Percentiles rank a stretch among this genome's conserved stretches.
Conservation (phyloP, 2,113 vertebrate genomes). For the Nipponia nippon region DNA sequence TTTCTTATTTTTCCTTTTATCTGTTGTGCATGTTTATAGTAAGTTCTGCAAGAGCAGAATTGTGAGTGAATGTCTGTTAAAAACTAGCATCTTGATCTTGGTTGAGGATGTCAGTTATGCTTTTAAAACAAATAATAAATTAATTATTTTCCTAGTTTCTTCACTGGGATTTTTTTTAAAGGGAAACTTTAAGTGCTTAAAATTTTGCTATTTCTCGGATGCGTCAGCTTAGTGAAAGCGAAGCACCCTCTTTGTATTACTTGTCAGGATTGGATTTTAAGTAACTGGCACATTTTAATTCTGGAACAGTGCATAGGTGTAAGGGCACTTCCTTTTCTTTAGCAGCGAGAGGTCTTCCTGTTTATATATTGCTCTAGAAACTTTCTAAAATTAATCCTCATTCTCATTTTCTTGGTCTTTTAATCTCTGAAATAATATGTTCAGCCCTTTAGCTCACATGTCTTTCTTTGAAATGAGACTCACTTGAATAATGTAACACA, state of each 20-base stretch:
- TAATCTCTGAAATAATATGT: not conserved
- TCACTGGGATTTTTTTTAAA: not conserved
- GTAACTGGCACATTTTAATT: not conserved
- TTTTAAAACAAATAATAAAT: not conserved
- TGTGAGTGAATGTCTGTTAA: not conserved
- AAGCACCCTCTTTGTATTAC: not conserved
- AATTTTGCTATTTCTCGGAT: not conserved
- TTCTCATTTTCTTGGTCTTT: not conserved
- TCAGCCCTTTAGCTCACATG: not conserved
- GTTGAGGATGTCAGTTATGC: not conserved
- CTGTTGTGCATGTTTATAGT: not conserved
- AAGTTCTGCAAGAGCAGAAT: not conserved
- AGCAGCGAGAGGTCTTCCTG: not conserved
- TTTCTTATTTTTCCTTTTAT: not conserved
- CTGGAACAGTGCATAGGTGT: not conserved
- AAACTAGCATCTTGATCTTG: not conserved
- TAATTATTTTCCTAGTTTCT: not conserved
- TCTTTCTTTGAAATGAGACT: not conserved
- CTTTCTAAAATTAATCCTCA: not conserved
- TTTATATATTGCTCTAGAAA: not conserved
- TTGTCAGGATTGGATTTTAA: not conserved
- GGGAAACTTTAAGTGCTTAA: not conserved
- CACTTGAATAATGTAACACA: not conserved
- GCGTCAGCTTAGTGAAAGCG: not conserved
- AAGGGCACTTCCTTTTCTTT: not conserved